These are phyloP conservation scores for Drosophila santomea DNA, from an alignment of 1,140 invertebrate species.

Conservation along the genomic window DNA sequence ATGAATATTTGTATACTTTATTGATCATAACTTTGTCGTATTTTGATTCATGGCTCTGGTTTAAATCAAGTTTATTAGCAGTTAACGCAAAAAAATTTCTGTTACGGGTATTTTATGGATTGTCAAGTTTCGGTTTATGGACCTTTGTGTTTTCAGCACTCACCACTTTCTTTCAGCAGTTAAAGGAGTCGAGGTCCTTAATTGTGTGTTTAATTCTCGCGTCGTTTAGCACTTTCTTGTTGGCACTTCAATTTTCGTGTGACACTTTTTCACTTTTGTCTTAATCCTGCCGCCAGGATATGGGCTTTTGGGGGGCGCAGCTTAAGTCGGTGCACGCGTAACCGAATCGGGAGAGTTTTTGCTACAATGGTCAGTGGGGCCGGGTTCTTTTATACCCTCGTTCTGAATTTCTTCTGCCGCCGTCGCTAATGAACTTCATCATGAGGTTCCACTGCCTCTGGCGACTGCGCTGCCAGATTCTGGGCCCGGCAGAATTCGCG, in stretches of 20 bases:
- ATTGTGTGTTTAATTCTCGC: background rate
- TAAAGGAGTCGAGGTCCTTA: background rate
- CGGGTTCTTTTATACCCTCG: constrained; percentile 80
- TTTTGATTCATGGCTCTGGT: constrained; percentile 29
- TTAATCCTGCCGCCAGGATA: constrained; percentile 66
- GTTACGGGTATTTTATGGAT: constrained; percentile 1
- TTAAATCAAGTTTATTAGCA: constrained; percentile 53
- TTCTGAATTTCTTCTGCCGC: constrained; percentile 75
- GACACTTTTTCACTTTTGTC: constrained; percentile 33
- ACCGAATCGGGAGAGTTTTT: constrained; percentile 72
- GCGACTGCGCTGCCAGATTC: constrained; percentile 48
- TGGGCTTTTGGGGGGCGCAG: constrained; percentile 15
- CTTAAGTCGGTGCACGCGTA: constrained; percentile 71
- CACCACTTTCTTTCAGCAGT: constrained; percentile 21
- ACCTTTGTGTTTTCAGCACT: constrained; percentile 7
- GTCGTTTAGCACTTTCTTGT: constrained; percentile 25
- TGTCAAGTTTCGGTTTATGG: background rate
- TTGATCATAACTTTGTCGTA: constrained; percentile 41
- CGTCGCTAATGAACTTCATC: constrained; percentile 58
- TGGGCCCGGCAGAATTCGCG: constrained; percentile 55
- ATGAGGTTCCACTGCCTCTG: constrained; percentile 50
- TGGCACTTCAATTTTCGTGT: constrained; percentile 11
- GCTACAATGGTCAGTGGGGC: constrained; percentile 59
- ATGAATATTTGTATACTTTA: constrained; percentile 29
- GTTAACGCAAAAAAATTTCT: constrained; percentile 3